Conservation (phyloP, 2,113 vertebrate genomes). For the Serinus canaria region DNA sequence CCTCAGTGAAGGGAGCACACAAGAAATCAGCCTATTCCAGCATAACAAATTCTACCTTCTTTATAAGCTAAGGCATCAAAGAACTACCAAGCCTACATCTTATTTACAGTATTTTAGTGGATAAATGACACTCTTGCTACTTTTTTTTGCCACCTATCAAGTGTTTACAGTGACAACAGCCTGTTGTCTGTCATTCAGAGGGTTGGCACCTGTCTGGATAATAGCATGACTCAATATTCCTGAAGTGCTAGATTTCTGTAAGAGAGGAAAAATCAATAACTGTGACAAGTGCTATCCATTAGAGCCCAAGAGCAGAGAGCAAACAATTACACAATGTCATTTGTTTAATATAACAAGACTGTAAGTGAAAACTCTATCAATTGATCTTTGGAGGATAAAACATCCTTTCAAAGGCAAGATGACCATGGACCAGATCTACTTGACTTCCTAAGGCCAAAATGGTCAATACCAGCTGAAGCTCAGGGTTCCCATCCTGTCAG, state of each 20-base stretch:
- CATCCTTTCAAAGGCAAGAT: neutral
- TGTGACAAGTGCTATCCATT: slow-evolving; percentile 47
- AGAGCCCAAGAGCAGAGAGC: neutral
- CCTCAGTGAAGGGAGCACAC: neutral
- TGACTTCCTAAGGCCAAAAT: neutral
- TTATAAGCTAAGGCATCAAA: slow-evolving; percentile 12
- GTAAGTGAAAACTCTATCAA: slow-evolving; percentile 7
- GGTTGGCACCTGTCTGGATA: slow-evolving; percentile 32
- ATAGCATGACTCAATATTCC: slow-evolving; percentile 39
- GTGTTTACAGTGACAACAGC: slow-evolving; percentile 22
- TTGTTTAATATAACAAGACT: slow-evolving; percentile 31
- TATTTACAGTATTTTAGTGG: slow-evolving; percentile 21
- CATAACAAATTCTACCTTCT: neutral
- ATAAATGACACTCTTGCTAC: neutral
- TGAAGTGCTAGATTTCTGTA: slow-evolving; percentile 32
- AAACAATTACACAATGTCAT: neutral
- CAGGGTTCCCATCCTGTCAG: neutral
- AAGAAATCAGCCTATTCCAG: neutral
- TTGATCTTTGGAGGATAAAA: neutral
- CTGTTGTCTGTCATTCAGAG: slow-evolving; percentile 24
- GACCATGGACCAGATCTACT: neutral
- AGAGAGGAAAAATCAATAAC: slow-evolving; percentile 55
- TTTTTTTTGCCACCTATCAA: neutral
- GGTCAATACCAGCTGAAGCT: neutral
- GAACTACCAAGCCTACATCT: slow-evolving; percentile 5